These are phyloP conservation scores for Podarcis muralis DNA, from an alignment of 2,113 vertebrate genomes.

Conservation along the genomic window DNA sequence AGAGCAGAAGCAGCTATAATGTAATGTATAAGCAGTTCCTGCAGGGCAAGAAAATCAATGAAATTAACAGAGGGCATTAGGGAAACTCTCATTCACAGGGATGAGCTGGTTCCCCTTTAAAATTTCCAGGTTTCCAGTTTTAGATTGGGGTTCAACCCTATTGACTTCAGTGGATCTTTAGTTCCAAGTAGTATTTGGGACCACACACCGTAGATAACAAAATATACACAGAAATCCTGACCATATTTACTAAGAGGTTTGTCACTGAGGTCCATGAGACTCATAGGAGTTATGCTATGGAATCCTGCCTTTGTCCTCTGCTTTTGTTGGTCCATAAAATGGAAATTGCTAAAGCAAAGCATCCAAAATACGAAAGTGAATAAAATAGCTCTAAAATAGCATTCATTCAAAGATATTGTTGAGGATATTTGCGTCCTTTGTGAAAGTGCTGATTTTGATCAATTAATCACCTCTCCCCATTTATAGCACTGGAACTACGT, in stretches of 20 bases:
- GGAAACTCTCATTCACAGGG: neutral
- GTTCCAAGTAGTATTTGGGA: neutral
- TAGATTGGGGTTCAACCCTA: neutral
- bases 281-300: neutral
- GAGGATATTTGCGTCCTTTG: neutral
- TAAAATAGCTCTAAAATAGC: neutral
- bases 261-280: neutral
- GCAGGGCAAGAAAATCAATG: neutral
- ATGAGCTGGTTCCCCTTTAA: neutral
- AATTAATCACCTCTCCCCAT: neutral
- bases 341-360: conserved; percentile 11
- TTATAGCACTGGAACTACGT: neutral
- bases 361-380: conserved; percentile 19
- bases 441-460: neutral
- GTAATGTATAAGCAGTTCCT: neutral
- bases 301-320: neutral
- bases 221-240: neutral
- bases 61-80: neutral
- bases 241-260: neutral
- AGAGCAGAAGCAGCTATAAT: neutral
- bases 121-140: neutral
- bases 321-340: neutral
- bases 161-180: neutral
- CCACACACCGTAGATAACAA: neutral
- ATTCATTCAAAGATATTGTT: neutral